Conservation (phyloP, 2,113 vertebrate species). For the Ictalurus furcatus region DNA sequence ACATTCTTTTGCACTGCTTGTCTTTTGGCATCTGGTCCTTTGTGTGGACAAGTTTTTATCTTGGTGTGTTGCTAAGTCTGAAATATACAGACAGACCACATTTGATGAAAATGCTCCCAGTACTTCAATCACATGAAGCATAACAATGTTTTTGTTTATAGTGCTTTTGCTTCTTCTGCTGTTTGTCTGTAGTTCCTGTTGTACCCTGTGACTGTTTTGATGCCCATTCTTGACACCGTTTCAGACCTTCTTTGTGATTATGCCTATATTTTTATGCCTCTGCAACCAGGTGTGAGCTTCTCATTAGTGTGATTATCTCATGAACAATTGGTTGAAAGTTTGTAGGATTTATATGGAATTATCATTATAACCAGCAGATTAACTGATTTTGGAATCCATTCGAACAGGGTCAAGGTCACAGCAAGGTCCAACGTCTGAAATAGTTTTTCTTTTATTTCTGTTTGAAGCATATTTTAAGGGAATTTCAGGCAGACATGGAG, state of each 20-base stretch:
- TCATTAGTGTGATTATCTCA: background rate
- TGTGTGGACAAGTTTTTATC: background rate
- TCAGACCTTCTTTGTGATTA: background rate
- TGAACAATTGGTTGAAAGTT: background rate
- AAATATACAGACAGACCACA: background rate
- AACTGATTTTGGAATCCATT: background rate
- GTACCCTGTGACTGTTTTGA: background rate
- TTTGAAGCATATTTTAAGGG: background rate
- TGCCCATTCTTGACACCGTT: background rate
- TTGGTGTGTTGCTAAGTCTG: background rate
- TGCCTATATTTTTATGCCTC: background rate
- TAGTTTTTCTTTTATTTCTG: background rate
- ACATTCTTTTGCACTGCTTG: background rate
- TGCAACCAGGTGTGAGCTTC: background rate
- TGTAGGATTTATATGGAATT: background rate
- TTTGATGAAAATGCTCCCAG: background rate
- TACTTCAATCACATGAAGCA: background rate
- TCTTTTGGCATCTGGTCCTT: slow-evolving; percentile 7
- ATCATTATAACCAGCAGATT: background rate
- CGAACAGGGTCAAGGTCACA: background rate
- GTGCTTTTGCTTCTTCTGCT: background rate
- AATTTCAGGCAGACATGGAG: background rate
- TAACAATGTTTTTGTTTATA: background rate
- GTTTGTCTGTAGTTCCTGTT: background rate
- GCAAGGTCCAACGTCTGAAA: background rate